Percentiles rank a stretch among this genome's conserved stretches.
These are phyloP conservation scores for Myrmecophaga tridactyla DNA, from an alignment of 2,113 vertebrate species.

Conservation along the genomic window DNA sequence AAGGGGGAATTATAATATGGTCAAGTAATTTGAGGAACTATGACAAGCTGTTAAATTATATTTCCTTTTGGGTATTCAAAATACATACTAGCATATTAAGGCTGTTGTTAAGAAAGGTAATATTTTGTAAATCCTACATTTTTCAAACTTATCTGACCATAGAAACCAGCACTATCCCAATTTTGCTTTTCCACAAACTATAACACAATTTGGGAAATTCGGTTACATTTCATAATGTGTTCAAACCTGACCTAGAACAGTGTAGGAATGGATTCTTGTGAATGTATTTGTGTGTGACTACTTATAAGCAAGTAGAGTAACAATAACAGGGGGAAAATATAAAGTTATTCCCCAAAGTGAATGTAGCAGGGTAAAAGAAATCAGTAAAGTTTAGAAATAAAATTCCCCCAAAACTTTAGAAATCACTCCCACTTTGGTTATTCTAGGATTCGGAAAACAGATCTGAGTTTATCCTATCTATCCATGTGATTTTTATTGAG, in stretches of 20 bases:
- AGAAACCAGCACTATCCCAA: neutral
- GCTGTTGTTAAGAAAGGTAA: neutral
- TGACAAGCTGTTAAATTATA: neutral
- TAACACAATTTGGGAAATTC: neutral
- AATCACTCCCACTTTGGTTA: neutral
- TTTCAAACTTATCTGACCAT: neutral
- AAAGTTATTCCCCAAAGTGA: neutral
- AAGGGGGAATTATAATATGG: neutral
- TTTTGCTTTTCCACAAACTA: neutral
- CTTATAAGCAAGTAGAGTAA: neutral
- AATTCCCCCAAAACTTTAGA: neutral
- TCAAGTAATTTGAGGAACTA: neutral
- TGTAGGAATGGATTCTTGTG: neutral
- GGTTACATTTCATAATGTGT: neutral
- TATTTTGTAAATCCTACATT: neutral
- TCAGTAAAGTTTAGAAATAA: neutral
- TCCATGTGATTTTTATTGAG: slow-evolving; percentile 9
- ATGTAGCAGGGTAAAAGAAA: neutral
- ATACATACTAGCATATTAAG: neutral
- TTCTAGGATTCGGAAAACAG: neutral
- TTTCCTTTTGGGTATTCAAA: neutral
- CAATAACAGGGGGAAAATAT: neutral
- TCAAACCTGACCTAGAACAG: neutral
- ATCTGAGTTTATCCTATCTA: neutral
- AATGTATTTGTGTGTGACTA: neutral